phyloP scores from a whole-genome alignment of 30 jellyfish, hydroid and myxozoan genomes.

The Mastigias papua region DNA sequence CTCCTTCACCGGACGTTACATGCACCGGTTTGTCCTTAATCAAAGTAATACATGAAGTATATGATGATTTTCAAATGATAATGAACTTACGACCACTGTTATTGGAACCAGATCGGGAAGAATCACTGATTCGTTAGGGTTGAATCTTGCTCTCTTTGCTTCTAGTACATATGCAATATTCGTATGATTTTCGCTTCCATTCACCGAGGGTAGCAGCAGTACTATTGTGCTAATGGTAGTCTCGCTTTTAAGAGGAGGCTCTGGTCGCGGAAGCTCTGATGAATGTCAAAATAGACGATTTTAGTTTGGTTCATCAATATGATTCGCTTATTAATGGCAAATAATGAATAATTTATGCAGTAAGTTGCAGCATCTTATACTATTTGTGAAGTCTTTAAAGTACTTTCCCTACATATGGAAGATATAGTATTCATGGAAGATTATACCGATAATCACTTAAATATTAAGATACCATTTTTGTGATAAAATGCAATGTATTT shows the following conservation, averaged over 20 bases:
- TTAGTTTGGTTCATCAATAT: neutral
- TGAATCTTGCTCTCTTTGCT: neutral
- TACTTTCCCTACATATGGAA: too few relatives aligned
- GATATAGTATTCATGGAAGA: too few relatives aligned
- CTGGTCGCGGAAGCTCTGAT: neutral
- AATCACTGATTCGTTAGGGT: neutral
- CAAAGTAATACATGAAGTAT: too few relatives aligned
- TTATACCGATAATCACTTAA: too few relatives aligned
- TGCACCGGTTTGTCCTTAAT: too few relatives aligned
- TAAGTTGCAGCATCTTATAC: too few relatives aligned
- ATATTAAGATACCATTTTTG: too few relatives aligned
- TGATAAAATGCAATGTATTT: too few relatives aligned
- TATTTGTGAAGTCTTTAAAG: too few relatives aligned
- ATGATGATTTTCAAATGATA: neutral
- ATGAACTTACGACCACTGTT: neutral
- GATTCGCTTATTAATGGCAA: neutral
- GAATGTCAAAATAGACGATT: neutral
- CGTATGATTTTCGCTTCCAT: neutral
- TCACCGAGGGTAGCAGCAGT: neutral
- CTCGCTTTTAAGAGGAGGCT: neutral
- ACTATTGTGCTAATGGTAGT: neutral
- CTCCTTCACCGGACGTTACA: too few relatives aligned
- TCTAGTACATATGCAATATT: neutral
- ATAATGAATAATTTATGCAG: neutral
- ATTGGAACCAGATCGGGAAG: conserved; percentile 9